Evolutionary conservation across 2,888 invertebrate species (phyloP).

Genomic region (Caenorhabditis afra): DNA sequence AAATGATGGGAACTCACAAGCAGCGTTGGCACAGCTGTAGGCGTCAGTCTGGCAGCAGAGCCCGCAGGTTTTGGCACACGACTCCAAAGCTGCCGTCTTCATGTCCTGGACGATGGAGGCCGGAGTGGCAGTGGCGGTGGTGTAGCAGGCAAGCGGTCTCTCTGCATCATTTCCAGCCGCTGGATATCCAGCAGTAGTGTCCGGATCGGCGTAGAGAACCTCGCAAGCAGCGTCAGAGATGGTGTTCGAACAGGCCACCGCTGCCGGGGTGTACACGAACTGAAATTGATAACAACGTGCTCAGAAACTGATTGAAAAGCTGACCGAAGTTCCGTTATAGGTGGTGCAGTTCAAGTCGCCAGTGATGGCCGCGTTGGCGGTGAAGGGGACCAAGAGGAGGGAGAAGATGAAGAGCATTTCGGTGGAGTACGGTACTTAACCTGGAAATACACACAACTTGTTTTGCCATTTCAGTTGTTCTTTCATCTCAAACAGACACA

Average conservation of each 20-base stretch:
- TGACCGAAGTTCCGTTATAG: conserved; percentile 46
- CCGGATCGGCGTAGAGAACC: conserved; percentile 36
- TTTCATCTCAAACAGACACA: no score
- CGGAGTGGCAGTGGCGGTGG: conserved; percentile 34
- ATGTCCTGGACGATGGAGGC: conserved; percentile 37
- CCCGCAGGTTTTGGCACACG: conserved; percentile 52
- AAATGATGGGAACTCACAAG: conserved; percentile 17
- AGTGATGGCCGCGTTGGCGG: conserved; percentile 33
- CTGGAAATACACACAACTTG: no score
- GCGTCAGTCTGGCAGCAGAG: conserved; percentile 52
- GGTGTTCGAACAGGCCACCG: conserved; percentile 48
- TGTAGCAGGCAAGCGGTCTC: conserved; percentile 40
- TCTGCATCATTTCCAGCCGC: conserved; percentile 39
- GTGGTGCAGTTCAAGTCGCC: conserved; percentile 48
- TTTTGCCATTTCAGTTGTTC: no score
- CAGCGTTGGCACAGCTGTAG: conserved; percentile 38
- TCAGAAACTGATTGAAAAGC: background rate
- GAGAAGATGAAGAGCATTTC: conserved; percentile 47
- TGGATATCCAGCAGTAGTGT: conserved; percentile 37
- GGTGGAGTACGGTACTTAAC: background rate
- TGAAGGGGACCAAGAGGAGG: conserved; percentile 43
- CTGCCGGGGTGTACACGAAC: conserved; percentile 55
- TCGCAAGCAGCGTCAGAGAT: conserved; percentile 53
- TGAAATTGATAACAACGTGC: no score
- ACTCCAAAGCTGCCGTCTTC: conserved; percentile 48